These are phyloP conservation scores for Chrysemys picta DNA, from an alignment of 2,113 vertebrate genomes.

Conservation along the genomic window DNA sequence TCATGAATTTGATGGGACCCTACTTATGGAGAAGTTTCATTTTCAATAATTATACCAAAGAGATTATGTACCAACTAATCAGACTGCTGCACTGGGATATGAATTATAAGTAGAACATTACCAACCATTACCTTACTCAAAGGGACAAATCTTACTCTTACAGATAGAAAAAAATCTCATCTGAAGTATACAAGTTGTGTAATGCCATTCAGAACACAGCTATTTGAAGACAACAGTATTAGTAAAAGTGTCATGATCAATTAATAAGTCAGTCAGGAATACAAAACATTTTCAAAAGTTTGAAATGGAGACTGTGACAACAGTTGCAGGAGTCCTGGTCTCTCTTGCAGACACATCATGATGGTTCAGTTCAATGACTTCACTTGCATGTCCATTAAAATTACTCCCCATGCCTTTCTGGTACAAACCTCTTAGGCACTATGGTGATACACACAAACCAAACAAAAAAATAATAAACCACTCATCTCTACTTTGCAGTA, in stretches of 20 bases:
- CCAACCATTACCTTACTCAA: not conserved
- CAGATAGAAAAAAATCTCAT: not conserved
- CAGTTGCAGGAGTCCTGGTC: not conserved
- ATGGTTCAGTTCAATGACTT: not conserved
- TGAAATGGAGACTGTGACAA: not conserved
- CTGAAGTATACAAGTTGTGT: not conserved
- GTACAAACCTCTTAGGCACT: not conserved
- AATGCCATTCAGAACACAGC: not conserved
- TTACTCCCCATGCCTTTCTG: not conserved
- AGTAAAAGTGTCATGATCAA: not conserved
- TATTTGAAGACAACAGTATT: not conserved
- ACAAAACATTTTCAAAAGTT: not conserved
- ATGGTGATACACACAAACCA: not conserved
- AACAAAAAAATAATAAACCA: not conserved
- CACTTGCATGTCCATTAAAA: not conserved
- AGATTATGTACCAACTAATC: not conserved
- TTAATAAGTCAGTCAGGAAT: not conserved
- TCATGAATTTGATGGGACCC: no score
- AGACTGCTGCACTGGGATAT: not conserved
- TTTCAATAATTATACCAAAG: not conserved
- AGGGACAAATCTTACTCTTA: not conserved
- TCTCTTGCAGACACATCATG: not conserved
- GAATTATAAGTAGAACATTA: not conserved
- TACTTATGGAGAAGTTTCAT: rapidly evolving
- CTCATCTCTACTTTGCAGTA: not conserved